phyloP scores from a whole-genome alignment of 2,888 invertebrate genomes.

The Lasioglossum oenotherae region DNA sequence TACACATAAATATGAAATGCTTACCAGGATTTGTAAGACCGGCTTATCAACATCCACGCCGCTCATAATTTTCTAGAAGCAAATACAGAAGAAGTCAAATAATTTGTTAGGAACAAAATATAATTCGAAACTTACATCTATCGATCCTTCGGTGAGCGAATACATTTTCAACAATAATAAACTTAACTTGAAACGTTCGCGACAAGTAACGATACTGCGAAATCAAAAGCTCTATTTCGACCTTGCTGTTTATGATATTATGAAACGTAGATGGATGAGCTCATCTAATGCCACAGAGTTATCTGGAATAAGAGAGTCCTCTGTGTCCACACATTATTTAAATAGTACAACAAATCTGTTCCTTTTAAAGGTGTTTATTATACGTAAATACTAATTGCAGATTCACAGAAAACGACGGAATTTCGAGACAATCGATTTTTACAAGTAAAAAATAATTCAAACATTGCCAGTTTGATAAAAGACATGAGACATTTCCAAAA shows the following conservation, averaged over 20 bases:
- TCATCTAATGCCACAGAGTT: background rate
- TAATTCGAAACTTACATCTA: slow-evolving; percentile 68
- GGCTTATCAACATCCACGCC: slow-evolving; percentile 90
- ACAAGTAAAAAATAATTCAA: background rate
- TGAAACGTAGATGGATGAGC: background rate
- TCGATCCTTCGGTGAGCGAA: slow-evolving; percentile 73
- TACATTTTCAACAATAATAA: slow-evolving; percentile 56
- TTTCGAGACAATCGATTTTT: background rate
- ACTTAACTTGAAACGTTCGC: background rate
- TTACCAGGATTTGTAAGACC: slow-evolving; percentile 90
- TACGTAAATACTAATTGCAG: background rate
- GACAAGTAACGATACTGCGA: background rate
- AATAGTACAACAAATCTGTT: background rate
- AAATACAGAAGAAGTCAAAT: slow-evolving; percentile 34
- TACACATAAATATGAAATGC: slow-evolving; percentile 52
- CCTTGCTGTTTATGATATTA: background rate
- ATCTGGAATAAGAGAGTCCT: background rate
- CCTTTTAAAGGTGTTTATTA: background rate
- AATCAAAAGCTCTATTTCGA: background rate
- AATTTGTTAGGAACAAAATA: background rate
- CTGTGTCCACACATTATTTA: background rate
- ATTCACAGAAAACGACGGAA: background rate
- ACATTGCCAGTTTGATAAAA: background rate
- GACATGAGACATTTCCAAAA: background rate
- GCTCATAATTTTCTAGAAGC: slow-evolving; percentile 89